Conservation (phyloP, 2,888 invertebrate species). For the Thera obeliscata region DNA sequence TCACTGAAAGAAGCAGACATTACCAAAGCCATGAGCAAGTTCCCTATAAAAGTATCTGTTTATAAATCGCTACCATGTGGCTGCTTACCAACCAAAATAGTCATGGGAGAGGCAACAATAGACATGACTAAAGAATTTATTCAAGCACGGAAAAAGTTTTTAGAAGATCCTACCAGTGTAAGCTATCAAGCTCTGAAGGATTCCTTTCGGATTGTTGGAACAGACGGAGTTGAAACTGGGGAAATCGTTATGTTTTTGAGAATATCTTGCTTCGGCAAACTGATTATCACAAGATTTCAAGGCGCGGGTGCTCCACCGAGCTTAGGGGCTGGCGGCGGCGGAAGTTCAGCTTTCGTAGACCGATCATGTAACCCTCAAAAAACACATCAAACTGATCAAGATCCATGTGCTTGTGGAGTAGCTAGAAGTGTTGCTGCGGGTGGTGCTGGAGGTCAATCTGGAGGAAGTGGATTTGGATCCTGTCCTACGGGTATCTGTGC, state of each 20-base stretch:
- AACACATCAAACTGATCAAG: constrained; percentile 59
- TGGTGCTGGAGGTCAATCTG: constrained; percentile 41
- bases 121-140: constrained; percentile 86
- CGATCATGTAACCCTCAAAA: constrained; percentile 68
- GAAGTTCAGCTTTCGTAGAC: constrained; percentile 56
- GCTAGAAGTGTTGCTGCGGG: constrained; percentile 45
- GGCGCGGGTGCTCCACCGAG: constrained; percentile 62
- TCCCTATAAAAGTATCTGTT: constrained; percentile 84
- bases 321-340: constrained; percentile 52
- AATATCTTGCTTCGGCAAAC: constrained; percentile 87
- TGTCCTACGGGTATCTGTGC: constrained; percentile 59
- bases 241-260: constrained; percentile 86
- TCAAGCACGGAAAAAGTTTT: constrained; percentile 78
- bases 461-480: constrained; percentile 47
- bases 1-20: constrained; percentile 84
- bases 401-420: constrained; percentile 72
- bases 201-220: constrained; percentile 81
- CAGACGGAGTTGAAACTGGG: constrained; percentile 81
- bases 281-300: constrained; percentile 88
- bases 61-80: constrained; percentile 86
- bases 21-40: constrained; percentile 76
- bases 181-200: constrained; percentile 86
- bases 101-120: constrained; percentile 84
- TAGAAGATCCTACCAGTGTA: constrained; percentile 73
- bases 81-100: constrained; percentile 86